Conservation (phyloP, 2,888 invertebrate species). For the Drosophila acutilabella region DNA sequence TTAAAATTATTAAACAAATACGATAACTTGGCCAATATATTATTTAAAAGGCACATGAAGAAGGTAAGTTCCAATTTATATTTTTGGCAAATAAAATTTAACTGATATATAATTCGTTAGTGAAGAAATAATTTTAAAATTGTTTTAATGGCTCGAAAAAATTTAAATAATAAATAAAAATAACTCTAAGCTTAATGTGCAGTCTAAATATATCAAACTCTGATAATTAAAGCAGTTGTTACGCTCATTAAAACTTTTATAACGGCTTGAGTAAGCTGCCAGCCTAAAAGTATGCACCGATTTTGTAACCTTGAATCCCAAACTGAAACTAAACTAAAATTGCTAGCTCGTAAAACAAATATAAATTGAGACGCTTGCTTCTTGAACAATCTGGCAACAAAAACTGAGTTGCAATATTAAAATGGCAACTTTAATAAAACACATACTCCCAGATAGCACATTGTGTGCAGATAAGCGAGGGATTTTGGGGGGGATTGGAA, state of each 20-base stretch:
- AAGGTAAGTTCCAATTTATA: too few species aligned
- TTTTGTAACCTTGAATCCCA: background rate
- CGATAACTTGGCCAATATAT: too few species aligned
- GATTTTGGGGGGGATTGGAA: background rate
- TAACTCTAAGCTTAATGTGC: too few species aligned
- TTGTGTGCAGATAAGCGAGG: background rate
- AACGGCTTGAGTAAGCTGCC: background rate
- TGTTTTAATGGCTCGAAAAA: too few species aligned
- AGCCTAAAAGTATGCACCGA: background rate
- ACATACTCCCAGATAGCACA: conserved; percentile 46
- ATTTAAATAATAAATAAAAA: too few species aligned
- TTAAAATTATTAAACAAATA: too few species aligned
- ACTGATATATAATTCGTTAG: too few species aligned
- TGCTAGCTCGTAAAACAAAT: background rate
- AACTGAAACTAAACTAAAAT: background rate
- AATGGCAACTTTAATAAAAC: conserved; percentile 69
- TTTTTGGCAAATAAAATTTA: too few species aligned
- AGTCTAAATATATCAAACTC: too few species aligned
- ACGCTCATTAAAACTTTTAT: background rate
- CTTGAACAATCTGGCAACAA: conserved; percentile 33
- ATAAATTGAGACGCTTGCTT: conserved; percentile 21
- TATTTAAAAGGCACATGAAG: too few species aligned
- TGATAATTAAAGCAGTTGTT: background rate
- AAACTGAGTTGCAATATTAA: conserved; percentile 60
- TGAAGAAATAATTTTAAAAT: too few species aligned